Base-by-base conservation (phyloP, 2,888 invertebrate species). In the Ochlodes sylvanus region DNA sequence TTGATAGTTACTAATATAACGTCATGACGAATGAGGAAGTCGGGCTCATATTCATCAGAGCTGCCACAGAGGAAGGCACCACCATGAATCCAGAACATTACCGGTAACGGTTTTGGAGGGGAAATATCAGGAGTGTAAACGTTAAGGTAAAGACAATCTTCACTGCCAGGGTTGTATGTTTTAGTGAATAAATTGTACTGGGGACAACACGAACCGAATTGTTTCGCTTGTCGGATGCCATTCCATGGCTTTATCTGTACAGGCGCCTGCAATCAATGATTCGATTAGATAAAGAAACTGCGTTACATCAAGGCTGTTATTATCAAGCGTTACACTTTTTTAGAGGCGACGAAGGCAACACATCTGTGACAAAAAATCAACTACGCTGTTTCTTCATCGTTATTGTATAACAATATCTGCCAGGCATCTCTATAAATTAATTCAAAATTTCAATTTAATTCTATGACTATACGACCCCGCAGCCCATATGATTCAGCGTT, bases 51-150 rank as follows among this genome's bases (percentile, higher is more conserved):
- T 0, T 83, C 5, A 15, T 83, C 77, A 7, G 89, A 89, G 68
- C 84, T 86, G 9, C 91, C 91, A 14, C 74, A 73, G 0, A 69
- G 60, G 52, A 83, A 89, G 0, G 79, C 90, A 10, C 90, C 90
- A 0, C 89, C 89, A 34, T 91, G 89, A 21, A 91, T 88, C 78
- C 80, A 90, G 4, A 90, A 75, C 90, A 90, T 89, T 1, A 91
- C 91, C 0, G 90, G 85, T 3, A 84, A 63, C 0, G 75, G 78
- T 1, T 71, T 73, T 0, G 44, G 21, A 0, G 85, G 83, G 6
- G 77, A 78, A 0, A 85, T 7, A 3, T 84, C 68, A 34, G 91
- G 89, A 1, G 86, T 82, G 69, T 91, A 92, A 1, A 92, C 86
- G 64, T 93, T 93, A 0, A 93, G 76, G 65, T 86, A 92, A 2